Percentiles rank a stretch among this genome's conserved stretches.
phyloP scores from a whole-genome alignment of 2,888 invertebrate genomes.

The Nomada flava region DNA sequence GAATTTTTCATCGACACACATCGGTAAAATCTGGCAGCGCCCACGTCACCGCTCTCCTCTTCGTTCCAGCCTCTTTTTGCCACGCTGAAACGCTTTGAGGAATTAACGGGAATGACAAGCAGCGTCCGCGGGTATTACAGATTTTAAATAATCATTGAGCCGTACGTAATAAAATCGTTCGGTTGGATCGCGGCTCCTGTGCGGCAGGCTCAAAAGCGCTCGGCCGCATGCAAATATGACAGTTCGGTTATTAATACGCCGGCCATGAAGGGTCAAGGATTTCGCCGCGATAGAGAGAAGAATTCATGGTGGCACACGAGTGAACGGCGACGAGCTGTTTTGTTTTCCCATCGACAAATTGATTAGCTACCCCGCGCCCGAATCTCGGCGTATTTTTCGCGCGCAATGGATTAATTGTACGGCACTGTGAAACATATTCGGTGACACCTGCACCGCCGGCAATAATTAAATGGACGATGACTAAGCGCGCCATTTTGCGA shows the following conservation, averaged over 20 bases:
- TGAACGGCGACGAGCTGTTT: conserved; percentile 4
- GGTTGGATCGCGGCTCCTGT: conserved; percentile 9
- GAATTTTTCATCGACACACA: conserved; percentile 53
- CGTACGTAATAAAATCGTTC: conserved; percentile 50
- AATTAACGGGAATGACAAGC: conserved; percentile 46
- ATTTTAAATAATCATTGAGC: conserved; percentile 49
- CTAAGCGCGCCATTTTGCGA: neutral
- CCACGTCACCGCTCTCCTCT: neutral
- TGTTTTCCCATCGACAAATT: neutral
- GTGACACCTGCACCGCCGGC: neutral
- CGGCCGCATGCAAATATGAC: conserved; percentile 44
- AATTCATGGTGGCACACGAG: conserved; percentile 33
- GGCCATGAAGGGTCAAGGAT: conserved; percentile 20
- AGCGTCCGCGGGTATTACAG: conserved; percentile 28
- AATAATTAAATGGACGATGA: neutral
- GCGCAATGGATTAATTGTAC: neutral
- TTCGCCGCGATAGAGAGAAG: conserved; percentile 12
- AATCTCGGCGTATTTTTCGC: neutral
- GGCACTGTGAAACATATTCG: too few relatives aligned
- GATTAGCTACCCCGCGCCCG: neutral
- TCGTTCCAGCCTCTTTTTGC: neutral
- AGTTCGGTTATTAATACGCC: conserved; percentile 45
- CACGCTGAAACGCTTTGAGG: conserved; percentile 22
- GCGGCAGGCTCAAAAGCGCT: conserved; percentile 36
- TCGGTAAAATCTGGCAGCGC: conserved; percentile 26